Evolutionary conservation across 2,113 vertebrate species (phyloP).

Genomic region (Pleuronectes platessa): DNA sequence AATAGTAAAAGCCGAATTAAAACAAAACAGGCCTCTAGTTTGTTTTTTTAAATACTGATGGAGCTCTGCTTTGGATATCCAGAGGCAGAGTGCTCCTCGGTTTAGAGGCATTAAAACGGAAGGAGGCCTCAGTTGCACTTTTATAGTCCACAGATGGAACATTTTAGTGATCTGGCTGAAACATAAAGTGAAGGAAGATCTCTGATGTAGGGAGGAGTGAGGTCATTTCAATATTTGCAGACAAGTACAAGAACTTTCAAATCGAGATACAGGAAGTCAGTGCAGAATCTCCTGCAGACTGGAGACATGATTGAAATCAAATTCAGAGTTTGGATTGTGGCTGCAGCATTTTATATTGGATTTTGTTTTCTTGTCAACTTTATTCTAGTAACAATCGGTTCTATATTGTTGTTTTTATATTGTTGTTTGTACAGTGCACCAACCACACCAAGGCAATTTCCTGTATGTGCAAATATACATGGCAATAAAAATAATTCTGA

Average conservation of each 20-base stretch:
- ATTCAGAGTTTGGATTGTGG: background rate
- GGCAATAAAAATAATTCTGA: too few species aligned
- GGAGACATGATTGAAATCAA: background rate
- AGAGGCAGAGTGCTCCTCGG: constrained; percentile 6
- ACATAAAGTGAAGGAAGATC: constrained; percentile 1
- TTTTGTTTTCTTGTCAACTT: too few species aligned
- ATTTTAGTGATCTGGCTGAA: background rate
- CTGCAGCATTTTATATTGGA: background rate
- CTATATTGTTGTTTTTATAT: too few species aligned
- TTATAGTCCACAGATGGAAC: constrained; percentile 8
- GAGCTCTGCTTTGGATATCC: too few species aligned
- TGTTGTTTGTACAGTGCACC: too few species aligned
- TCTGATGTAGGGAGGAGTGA: background rate
- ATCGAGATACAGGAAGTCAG: background rate
- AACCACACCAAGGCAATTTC: too few species aligned
- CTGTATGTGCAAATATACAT: too few species aligned
- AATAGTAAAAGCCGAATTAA: background rate
- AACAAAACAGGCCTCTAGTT: background rate
- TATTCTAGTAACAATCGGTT: background rate
- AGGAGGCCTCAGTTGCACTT: background rate
- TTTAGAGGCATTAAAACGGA: constrained; percentile 11
- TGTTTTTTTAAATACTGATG: background rate
- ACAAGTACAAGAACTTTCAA: background rate
- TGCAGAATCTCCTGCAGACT: too few species aligned
- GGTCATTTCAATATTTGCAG: background rate